These are phyloP conservation scores for Ennomos quercinarius DNA, from an alignment of 2,888 invertebrate genomes.

Conservation along the genomic window DNA sequence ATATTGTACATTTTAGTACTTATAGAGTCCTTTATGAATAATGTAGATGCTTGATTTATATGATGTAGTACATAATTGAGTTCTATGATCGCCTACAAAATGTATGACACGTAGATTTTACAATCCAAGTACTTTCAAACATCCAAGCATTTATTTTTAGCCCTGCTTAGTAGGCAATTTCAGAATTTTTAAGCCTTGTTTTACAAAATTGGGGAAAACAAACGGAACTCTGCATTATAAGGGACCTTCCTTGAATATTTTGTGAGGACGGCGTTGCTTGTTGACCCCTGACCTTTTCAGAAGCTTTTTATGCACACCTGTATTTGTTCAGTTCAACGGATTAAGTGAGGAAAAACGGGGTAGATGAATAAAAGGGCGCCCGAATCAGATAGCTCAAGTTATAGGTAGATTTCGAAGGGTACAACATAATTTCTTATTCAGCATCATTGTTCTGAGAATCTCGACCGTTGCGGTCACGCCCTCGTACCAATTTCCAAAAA, in stretches of 20 bases:
- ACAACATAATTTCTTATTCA: too few relatives aligned
- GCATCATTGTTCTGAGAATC: too few relatives aligned
- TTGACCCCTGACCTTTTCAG: slow-evolving; percentile 24
- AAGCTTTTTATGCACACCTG: slow-evolving; percentile 25
- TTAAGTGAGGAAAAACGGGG: slow-evolving; percentile 19
- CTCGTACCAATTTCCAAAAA: too few relatives aligned
- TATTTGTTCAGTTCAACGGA: slow-evolving; percentile 13
- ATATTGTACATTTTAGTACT: too few relatives aligned
- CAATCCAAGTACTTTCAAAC: slow-evolving; percentile 11
- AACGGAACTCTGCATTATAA: slow-evolving; percentile 27
- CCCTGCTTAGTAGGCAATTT: slow-evolving; percentile 15
- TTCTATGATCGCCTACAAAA: too few relatives aligned
- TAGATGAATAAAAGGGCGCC: slow-evolving; percentile 3
- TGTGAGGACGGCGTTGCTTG: slow-evolving; percentile 18
- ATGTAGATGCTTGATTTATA: too few relatives aligned
- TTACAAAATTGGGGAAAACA: slow-evolving; percentile 21
- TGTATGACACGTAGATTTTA: too few relatives aligned
- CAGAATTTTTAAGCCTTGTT: slow-evolving; percentile 14
- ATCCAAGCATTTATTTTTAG: slow-evolving; percentile 23
- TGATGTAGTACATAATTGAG: too few relatives aligned
- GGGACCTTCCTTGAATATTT: slow-evolving; percentile 31
- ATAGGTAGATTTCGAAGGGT: neutral
- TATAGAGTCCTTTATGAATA: too few relatives aligned
- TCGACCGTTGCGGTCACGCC: too few relatives aligned
- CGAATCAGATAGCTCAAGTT: neutral